phyloP scores from a whole-genome alignment of 1,140 invertebrate genomes.

The Danaus melanippus region DNA sequence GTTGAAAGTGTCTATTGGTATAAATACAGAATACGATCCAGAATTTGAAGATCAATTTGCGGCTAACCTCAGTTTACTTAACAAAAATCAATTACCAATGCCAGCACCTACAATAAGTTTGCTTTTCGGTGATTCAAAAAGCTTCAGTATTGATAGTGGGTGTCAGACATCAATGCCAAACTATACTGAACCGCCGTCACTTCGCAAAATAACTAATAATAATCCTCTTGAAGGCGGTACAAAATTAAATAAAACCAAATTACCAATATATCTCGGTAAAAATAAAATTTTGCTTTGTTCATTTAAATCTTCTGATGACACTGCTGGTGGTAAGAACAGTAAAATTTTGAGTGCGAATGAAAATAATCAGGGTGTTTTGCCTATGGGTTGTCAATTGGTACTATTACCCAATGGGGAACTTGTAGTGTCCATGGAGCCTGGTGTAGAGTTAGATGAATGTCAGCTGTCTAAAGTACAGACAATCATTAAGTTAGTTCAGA shows the following conservation, averaged over 20 bases:
- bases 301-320: background rate
- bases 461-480: slow-evolving; percentile 19
- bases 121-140: too few species aligned
- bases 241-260: too few species aligned
- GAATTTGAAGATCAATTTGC: slow-evolving; percentile 11
- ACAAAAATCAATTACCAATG: too few species aligned
- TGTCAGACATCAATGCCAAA: too few species aligned
- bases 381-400: slow-evolving; percentile 34
- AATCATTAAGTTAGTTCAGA: slow-evolving; percentile 10
- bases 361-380: slow-evolving; percentile 14
- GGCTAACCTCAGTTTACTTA: background rate
- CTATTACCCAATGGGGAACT: slow-evolving; percentile 29
- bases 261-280: slow-evolving; percentile 23
- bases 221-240: too few species aligned
- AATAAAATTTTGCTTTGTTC: slow-evolving; percentile 29
- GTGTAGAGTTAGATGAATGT: slow-evolving; percentile 17
- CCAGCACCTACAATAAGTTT: too few species aligned
- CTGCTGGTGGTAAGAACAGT: background rate
- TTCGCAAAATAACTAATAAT: too few species aligned
- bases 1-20: slow-evolving; percentile 1
- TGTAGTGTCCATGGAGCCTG: slow-evolving; percentile 26
- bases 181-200: too few species aligned
- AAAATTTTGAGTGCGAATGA: background rate
- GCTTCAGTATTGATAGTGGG: too few species aligned
- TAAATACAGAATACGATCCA: slow-evolving; percentile 12